These are phyloP conservation scores for Cryptus armator DNA, from an alignment of 2,888 invertebrate species.

Conservation along the genomic window DNA sequence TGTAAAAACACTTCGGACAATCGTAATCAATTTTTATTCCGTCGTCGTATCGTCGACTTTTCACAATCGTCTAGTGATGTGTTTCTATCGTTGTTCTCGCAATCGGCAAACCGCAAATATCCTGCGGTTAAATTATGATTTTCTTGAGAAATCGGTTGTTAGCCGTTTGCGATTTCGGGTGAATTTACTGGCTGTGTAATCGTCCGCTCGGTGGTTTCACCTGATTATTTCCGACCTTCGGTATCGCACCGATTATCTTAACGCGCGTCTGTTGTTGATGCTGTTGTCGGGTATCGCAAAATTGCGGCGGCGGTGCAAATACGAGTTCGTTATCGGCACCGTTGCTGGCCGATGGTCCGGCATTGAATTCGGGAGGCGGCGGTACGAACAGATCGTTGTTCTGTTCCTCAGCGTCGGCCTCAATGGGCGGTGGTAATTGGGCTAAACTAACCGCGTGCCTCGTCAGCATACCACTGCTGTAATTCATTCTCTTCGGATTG, in stretches of 20 bases:
- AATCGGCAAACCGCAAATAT: slow-evolving; percentile 1
- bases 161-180: neutral
- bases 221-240: slow-evolving; percentile 87
- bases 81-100: neutral
- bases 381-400: slow-evolving; percentile 87
- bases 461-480: slow-evolving; percentile 86
- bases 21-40: neutral
- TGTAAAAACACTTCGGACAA: neutral
- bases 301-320: slow-evolving; percentile 95
- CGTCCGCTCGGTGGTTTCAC: slow-evolving; percentile 86
- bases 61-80: neutral
- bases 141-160: neutral
- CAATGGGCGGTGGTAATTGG: slow-evolving; percentile 92
- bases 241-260: slow-evolving; percentile 93
- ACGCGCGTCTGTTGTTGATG: slow-evolving; percentile 85
- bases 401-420: slow-evolving; percentile 90
- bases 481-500: slow-evolving; percentile 79
- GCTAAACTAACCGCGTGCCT: slow-evolving; percentile 92
- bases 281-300: slow-evolving; percentile 90
- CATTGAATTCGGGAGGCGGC: slow-evolving; percentile 88
- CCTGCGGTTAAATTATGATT: neutral
- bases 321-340: slow-evolving; percentile 87
- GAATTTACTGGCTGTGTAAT: slow-evolving; percentile 83
- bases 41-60: neutral
- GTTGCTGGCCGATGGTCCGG: slow-evolving; percentile 82